Conservation (phyloP, 2,888 invertebrate species). For the Glomeris marginata region DNA sequence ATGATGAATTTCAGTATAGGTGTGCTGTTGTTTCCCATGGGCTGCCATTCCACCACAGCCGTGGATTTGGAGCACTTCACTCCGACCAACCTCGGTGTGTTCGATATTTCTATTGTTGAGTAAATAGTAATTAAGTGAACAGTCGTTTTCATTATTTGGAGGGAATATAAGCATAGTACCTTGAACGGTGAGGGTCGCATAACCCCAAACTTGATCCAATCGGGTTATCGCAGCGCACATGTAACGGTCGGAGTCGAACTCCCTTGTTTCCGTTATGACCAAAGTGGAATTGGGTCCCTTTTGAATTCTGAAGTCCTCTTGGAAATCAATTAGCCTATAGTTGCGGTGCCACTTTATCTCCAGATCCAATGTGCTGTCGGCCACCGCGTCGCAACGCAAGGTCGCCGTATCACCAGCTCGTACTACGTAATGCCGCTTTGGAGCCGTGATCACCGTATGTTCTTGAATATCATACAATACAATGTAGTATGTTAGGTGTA, state of each 20-base stretch:
- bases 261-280: conserved; percentile 83
- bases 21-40: conserved; percentile 88
- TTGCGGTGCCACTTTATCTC: conserved; percentile 77
- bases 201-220: conserved; percentile 67
- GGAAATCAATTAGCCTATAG: conserved; percentile 73
- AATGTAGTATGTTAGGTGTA: not conserved
- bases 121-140: too few relatives aligned
- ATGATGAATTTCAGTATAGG: conserved; percentile 79
- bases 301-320: conserved; percentile 65
- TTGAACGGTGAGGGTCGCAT: conserved; percentile 84
- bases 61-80: conserved; percentile 53
- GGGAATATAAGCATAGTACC: too few relatives aligned
- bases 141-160: not conserved
- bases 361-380: conserved; percentile 65
- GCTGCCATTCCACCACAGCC: conserved; percentile 70
- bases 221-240: conserved; percentile 85
- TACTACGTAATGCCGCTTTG: conserved; percentile 83
- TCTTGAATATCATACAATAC: conserved; percentile 34
- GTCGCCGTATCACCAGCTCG: conserved; percentile 77
- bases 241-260: conserved; percentile 87
- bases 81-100: conserved; percentile 53
- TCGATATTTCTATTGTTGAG: conserved; percentile 70
- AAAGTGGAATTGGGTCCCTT: conserved; percentile 70
- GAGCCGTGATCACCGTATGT: conserved; percentile 62
- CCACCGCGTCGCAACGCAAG: conserved; percentile 75